These are phyloP conservation scores for Xenopus borealis DNA, from an alignment of 2,113 vertebrate species.

Conservation along the genomic window DNA sequence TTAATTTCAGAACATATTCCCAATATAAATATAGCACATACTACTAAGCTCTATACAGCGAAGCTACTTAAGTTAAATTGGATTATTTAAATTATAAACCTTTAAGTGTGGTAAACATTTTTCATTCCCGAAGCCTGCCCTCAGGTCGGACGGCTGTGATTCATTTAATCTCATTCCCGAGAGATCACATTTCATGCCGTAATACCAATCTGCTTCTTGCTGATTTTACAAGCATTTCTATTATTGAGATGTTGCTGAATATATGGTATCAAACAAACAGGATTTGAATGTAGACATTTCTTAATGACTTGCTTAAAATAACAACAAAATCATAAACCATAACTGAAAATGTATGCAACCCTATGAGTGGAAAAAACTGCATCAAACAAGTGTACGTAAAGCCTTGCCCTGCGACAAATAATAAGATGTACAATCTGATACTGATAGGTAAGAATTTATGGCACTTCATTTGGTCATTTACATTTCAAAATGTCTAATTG, in stretches of 20 bases:
- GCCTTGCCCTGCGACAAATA: not conserved
- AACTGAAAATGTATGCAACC: not conserved
- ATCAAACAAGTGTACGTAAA: not conserved
- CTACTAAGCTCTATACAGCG: constrained; percentile 35
- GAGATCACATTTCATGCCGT: not conserved
- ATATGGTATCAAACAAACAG: not conserved
- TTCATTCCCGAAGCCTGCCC: not conserved
- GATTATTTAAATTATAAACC: constrained; percentile 31
- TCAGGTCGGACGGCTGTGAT: not conserved
- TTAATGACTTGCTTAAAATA: not conserved
- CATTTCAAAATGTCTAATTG: not conserved
- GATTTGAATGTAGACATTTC: not conserved
- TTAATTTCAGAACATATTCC: constrained; percentile 25
- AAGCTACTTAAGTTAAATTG: constrained; percentile 32
- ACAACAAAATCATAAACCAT: not conserved
- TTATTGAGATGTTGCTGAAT: constrained; percentile 20
- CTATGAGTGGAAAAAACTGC: not conserved
- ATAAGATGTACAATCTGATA: not conserved
- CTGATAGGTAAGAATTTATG: too few relatives aligned
- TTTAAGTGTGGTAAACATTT: constrained; percentile 19
- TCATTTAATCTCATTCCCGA: not conserved
- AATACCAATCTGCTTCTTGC: not conserved
- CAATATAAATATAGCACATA: constrained; percentile 35
- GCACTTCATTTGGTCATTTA: not conserved
- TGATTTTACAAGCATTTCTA: not conserved